Percentiles rank a stretch among this genome's conserved stretches.
Conservation (phyloP, 1,140 invertebrate species). For the Tetraneura akinire region DNA sequence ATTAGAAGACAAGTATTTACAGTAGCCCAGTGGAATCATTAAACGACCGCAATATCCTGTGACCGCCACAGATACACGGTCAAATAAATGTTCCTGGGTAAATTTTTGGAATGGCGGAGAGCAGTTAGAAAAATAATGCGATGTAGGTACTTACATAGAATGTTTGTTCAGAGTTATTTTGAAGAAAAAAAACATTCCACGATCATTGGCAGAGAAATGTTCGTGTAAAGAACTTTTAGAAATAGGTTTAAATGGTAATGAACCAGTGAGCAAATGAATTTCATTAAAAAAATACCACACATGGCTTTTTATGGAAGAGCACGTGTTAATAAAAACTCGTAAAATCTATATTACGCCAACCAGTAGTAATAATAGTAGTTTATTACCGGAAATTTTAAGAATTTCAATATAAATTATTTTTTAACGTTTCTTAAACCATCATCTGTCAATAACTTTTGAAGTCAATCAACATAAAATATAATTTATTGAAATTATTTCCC, state of each 20-base stretch:
- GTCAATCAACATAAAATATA: too few relatives aligned
- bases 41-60: slow-evolving; percentile 21
- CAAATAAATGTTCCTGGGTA: background rate
- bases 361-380: background rate
- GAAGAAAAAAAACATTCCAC: background rate
- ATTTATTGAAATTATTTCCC: background rate
- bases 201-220: background rate
- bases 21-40: background rate
- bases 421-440: background rate
- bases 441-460: background rate
- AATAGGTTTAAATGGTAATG: slow-evolving; percentile 37
- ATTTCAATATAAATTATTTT: slow-evolving; percentile 6
- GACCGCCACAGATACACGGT: background rate
- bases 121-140: background rate
- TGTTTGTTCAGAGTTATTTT: background rate
- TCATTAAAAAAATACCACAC: slow-evolving; percentile 46
- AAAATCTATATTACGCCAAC: background rate
- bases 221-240: slow-evolving; percentile 7
- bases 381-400: slow-evolving; percentile 22
- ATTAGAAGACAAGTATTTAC: background rate
- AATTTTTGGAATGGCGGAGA: too few relatives aligned
- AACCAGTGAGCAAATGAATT: background rate
- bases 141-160: background rate
- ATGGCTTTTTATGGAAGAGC: slow-evolving; percentile 33
- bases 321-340: slow-evolving; percentile 40